Base-by-base conservation (phyloP, 2,797 vertebrate species). In the Gymnothorax reevesii region DNA sequence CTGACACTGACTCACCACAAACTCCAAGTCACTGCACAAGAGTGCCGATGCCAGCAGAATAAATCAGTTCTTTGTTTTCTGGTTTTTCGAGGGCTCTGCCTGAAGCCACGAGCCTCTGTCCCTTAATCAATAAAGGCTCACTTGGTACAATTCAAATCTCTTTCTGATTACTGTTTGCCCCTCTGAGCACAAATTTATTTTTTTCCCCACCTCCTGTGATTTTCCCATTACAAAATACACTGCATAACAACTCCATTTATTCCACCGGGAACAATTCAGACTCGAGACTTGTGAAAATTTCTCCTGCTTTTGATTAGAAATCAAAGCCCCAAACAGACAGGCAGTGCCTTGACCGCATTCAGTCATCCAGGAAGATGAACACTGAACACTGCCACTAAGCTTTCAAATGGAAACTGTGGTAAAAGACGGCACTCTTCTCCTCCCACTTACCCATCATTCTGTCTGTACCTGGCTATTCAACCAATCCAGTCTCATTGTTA, bases 301-400 rank as follows among this genome's bases (percentile, higher is more conserved):
- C 73, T 77, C 33, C 55, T 82, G 77, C 59, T 86, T 86, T 86
- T 27, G 33, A 83, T 86, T 82, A 82, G 27, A 82, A 86, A 82
- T 69, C 57, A n/a, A 71, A 86, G 82, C 82, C 52, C 17, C 77
- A 55, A 27, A 59, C 22, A 57, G 52, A 69, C 52, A 69, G 22
- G 42, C 33, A 42, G 57, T 20, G 49, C 69, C 66, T 69, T 55
- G 64, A 62, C 60, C 52, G 55, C 10, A 75, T 75, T 66, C 42
- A 9, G 83, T 77, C 42, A 49, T 17, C 73, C 73, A 54, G 77
- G 54, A 54, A 82, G 77, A 33, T 8, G 7, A 33, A 69, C 60
- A 25, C 54, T 33, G 33, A 42, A 42, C 33, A 42, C 33, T 62
- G 52, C 55, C 77, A 82, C 33, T 27, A 84, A 49, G 59, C 27